Evolutionary conservation across 2,888 invertebrate species (phyloP), one percentile per base, ranked within the genome.

Genomic region (Crematogaster levior): DNA sequence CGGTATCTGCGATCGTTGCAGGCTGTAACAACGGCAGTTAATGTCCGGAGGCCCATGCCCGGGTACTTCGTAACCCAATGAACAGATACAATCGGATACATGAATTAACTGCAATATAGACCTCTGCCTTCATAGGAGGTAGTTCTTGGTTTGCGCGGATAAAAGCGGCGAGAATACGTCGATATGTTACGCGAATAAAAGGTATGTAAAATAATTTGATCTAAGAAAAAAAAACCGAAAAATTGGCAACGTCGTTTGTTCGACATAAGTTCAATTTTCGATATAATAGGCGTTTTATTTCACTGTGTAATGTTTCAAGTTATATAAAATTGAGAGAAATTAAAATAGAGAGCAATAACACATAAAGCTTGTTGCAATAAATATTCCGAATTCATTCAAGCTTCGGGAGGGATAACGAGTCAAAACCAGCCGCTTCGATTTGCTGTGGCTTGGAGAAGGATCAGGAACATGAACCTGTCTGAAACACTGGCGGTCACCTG

Each of bases 51-150:
- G 90, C 90, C 92, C 91, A 91, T 91, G 92, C 92, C 89, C 86
- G 85, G 92, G 91, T 92, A 92, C 92, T 92, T 92, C 91, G 92
- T 93, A 92, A 91, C 91, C 93, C 93, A 93, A 93, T 93, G 93
- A 93, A 90, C 93, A 93, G 93, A 93, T 93, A 93, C 92, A 93
- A 93, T 93, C 93, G 91, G 89, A 91, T n/a, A 93, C 93, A 93
- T 92, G 93, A 93, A 93, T 93, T 93, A 93, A 92, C 93, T 91
- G 90, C 93, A 93, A 93, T 93, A 93, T 93, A 93, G 93, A 93
- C 92, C 93, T 92, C 92, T 86, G 88, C 86, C 87, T 87, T 82
- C 84, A 46, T 84, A 85, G 56, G 24, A 72, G 72, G 56, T 79
- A 70, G 34, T 83, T 77, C 83, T 81, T 81, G 77, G 84, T 82